These are phyloP conservation scores for Phylloscopus trochiloides DNA, from an alignment of 2,113 vertebrate species.

Conservation along the genomic window DNA sequence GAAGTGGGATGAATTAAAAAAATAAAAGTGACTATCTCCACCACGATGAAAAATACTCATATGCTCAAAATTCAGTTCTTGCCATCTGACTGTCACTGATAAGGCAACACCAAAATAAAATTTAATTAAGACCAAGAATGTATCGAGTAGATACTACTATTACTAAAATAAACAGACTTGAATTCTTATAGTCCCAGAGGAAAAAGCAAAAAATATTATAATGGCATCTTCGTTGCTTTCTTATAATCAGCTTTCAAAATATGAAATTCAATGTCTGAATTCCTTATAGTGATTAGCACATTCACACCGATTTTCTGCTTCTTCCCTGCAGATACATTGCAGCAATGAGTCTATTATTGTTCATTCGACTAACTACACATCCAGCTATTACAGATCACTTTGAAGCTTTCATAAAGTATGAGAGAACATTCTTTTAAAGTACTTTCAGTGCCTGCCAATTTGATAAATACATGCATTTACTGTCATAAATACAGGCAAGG, in stretches of 20 bases:
- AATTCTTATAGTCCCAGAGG: background rate
- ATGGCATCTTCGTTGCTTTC: background rate
- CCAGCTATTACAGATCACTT: slow-evolving; percentile 18
- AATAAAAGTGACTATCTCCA: background rate
- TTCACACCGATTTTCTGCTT: background rate
- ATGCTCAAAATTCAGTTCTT: background rate
- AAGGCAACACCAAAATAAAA: background rate
- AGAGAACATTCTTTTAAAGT: slow-evolving; percentile 2
- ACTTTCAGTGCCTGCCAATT: slow-evolving; percentile 11
- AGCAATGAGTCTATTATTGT: background rate
- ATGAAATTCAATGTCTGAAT: background rate
- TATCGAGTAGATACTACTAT: background rate
- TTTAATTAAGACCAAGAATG: background rate
- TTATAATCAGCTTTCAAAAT: background rate
- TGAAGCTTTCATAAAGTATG: background rate
- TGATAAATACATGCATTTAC: slow-evolving; percentile 35
- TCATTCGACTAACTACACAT: slow-evolving; percentile 20
- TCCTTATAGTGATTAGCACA: background rate
- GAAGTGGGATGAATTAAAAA: background rate
- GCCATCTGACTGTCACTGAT: background rate
- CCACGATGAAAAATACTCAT: rapidly evolving
- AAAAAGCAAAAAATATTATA: background rate
- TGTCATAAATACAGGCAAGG: slow-evolving; percentile 3
- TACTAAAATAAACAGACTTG: background rate
- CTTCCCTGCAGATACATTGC: background rate